Base-by-base conservation (phyloP, 2,888 invertebrate genomes). In the Muscina levida region DNA sequence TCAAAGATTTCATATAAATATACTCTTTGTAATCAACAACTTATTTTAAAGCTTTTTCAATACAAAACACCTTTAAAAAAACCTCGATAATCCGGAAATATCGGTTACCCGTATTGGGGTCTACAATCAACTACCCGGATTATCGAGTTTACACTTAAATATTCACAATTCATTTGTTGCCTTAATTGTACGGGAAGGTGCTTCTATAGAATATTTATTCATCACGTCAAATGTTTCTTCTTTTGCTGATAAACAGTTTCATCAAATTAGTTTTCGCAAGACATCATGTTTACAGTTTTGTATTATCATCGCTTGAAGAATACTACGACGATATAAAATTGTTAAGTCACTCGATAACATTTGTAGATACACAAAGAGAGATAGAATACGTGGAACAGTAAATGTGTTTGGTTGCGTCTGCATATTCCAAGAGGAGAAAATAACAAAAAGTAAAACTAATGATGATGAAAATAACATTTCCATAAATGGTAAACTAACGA, bases 321-420 rank as follows among this genome's bases (percentile, higher is more conserved):
- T 19, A 19, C n/a, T n/a, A n/a, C n/a, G n/a, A n/a, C n/a, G n/a
- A n/a, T 10, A 5, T 5, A 53, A 62, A 39, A 37, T 39, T 62
- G 62, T 62, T 13, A 42, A 42, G 62, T 62, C 62, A 62, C 22
- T 42, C n/a, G 62, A 42, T 11, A 62, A 37, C 59, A 59, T 22
- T 62, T 39, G 17, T 42, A 22, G 22, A 62, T 13, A 22, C 42
- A 17, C 39, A 37, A 39, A 15, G 15, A 11, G 11, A 51, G 1
- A 51, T 22, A 13, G 24, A 53, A 1, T n/a, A n/a, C 31, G 8
- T 31, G 31, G 31, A 31, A 3, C 3, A 31, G 31, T 31, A 31
- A n/a, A n/a, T n/a, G n/a, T n/a, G n/a, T n/a, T n/a, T n/a, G n/a
- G n/a, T n/a, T n/a, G n/a, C n/a, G n/a, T n/a, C n/a, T n/a, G n/a